phyloP scores from a whole-genome alignment of 2,888 invertebrate genomes.

The Rotaria sp. region DNA sequence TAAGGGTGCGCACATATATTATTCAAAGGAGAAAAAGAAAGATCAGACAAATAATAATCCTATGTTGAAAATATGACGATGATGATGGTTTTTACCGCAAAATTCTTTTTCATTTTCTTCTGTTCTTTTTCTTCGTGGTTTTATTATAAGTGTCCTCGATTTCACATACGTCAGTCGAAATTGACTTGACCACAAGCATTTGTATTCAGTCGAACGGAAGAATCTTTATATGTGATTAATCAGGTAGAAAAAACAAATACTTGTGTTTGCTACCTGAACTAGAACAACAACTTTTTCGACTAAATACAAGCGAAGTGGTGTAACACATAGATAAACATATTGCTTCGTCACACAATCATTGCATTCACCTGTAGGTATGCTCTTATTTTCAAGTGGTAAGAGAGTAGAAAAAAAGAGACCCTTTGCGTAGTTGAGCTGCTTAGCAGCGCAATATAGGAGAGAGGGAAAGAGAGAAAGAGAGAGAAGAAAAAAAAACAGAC shows the following conservation, averaged over 20 bases:
- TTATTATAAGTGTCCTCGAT: background rate
- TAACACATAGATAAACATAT: constrained; percentile 4
- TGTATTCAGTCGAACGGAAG: background rate
- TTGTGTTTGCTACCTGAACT: background rate
- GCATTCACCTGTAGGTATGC: background rate
- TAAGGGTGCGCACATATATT: background rate
- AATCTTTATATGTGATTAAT: background rate
- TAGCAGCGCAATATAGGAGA: background rate
- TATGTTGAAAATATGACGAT: background rate
- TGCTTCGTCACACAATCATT: background rate
- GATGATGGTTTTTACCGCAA: background rate
- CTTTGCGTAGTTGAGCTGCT: background rate
- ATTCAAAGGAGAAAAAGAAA: background rate
- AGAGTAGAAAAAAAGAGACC: background rate
- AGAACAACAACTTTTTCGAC: background rate
- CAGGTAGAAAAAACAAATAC: background rate
- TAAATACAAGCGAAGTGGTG: background rate
- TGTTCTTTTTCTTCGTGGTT: background rate
- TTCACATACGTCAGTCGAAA: background rate
- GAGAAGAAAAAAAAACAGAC: background rate
- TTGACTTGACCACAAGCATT: background rate
- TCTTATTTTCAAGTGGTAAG: background rate
- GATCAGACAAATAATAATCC: background rate
- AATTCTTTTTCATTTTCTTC: background rate
- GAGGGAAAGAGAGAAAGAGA: background rate